Base-by-base conservation (phyloP, 2,888 invertebrate genomes). In the Sinhomidia bicolor region DNA sequence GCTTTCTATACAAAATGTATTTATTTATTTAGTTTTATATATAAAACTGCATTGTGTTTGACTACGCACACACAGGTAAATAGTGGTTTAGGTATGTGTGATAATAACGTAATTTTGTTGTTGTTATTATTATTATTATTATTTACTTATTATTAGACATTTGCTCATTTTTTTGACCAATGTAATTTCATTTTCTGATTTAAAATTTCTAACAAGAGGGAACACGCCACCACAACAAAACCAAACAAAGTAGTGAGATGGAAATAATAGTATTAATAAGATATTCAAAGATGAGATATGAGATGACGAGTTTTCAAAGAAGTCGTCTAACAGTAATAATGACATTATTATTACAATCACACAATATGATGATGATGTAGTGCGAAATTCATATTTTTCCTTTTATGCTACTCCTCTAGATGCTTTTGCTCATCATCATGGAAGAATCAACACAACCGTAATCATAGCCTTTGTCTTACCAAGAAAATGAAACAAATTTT, bases 1-100 rank as follows among this genome's bases (percentile, higher is more conserved):
- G 26, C 54, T 83, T 83, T 83, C 82, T 71, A 57, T 36, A 68
- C 17, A 36, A 65, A 65, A 65, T 62, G n/a, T 60, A 60, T 60
- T 26, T 60, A 23, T 36, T 32, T 65, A 32, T 36, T 41, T 57
- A 17, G 6, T 65, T 65, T 65, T 17, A 17, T 17, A 36, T 17
- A 32, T 36, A 36, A 65, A 32, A 29, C 17, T 26, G 12, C 12
- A 20, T 60, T 60, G 2, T 60, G 23, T 7, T 60, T 60, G 1
- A 14, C 23, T 60, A 20, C 2, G 20, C 4, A 9, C 60, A 23
- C 5, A 60, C n/a, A n/a, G n/a, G n/a, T n/a, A n/a, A n/a, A n/a
- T n/a, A n/a, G n/a, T n/a, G n/a, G n/a, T n/a, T n/a, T n/a, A n/a
- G n/a, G n/a, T n/a, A n/a, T n/a, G n/a, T n/a, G n/a, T n/a, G n/a